Evolutionary conservation across 2,797 vertebrate species (phyloP).

Genomic region (Echiichthys vipera): DNA sequence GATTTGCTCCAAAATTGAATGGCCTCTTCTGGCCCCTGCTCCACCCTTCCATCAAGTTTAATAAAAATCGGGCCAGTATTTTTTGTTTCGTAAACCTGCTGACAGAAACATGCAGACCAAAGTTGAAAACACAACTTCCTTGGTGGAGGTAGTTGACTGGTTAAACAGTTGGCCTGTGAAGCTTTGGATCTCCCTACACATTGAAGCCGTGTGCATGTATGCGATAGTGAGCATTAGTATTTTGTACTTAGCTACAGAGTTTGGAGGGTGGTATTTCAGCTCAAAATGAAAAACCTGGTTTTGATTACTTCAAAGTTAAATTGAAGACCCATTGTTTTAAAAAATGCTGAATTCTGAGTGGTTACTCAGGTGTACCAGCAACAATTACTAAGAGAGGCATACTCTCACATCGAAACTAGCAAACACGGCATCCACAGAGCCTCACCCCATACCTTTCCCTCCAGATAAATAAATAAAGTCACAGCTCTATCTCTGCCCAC

Average conservation of each 20-base stretch:
- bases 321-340: not conserved
- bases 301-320: not conserved
- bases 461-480: slow-evolving; percentile 15
- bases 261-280: not conserved
- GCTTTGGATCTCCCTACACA: not conserved
- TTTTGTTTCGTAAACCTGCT: no score
- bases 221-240: not conserved
- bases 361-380: not conserved
- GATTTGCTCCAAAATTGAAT: no score
- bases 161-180: not conserved
- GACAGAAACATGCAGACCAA: no score
- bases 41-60: no score
- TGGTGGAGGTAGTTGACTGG: no score
- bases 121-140: no score
- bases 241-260: not conserved
- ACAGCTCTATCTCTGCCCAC: slow-evolving; percentile 10
- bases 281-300: not conserved
- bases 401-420: not conserved
- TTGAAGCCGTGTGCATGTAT: not conserved
- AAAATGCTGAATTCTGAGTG: not conserved
- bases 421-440: not conserved
- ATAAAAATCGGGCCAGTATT: no score
- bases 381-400: not conserved
- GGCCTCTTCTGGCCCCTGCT: no score
- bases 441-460: not conserved